Evolutionary conservation across 2,888 invertebrate species (phyloP), one percentile per base, ranked within the genome.

Genomic region (Zygothrica quintamaculata): DNA sequence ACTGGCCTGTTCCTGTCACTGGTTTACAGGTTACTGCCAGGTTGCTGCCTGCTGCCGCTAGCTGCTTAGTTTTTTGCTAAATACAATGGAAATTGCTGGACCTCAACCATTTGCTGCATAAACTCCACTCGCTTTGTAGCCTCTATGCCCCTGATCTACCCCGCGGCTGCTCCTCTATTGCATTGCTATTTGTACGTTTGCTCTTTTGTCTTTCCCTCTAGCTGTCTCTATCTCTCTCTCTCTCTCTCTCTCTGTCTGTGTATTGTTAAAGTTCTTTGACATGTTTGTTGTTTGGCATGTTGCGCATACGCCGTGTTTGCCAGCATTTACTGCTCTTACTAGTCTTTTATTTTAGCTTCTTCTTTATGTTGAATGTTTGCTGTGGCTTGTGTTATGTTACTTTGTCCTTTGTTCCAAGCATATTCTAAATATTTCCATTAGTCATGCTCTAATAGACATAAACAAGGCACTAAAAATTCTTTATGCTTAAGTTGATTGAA

Each of bases 371-470:
- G 18, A 3, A 22, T 29, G 26, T 29, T 29, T 33, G 7, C 6
- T 42, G 12, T 13, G 39, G 15, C 13, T 33, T 1, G 29, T 26
- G 12, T 39, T 48, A n/a, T 15, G 6, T 18, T 26, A 7, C 6
- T 48, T 15, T 12, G 22, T 8, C 11, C 15, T 31, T 31, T 61
- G 61, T 50, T 18, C 60, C 34, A n/a, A 22, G 52, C 48, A 33
- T 39, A 59, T 33, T 47, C 65, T 40, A 50, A 78, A 77, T 81
- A 61, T 78, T 78, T 77, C 78, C 69, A 81, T 78, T 81, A 75
- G 60, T 64, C 43, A 39, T 43, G 64, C 37, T 67, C 36, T 60
- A 77, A 76, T 82, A 69, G 77, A 66, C 77, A 72, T 72, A 58
- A 59, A 61, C 61, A 56, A 71, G 47, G 50, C 50, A 33, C 37